These are phyloP conservation scores for Pterocles burchelli DNA, from an alignment of 2,113 vertebrate species.

Conservation along the genomic window DNA sequence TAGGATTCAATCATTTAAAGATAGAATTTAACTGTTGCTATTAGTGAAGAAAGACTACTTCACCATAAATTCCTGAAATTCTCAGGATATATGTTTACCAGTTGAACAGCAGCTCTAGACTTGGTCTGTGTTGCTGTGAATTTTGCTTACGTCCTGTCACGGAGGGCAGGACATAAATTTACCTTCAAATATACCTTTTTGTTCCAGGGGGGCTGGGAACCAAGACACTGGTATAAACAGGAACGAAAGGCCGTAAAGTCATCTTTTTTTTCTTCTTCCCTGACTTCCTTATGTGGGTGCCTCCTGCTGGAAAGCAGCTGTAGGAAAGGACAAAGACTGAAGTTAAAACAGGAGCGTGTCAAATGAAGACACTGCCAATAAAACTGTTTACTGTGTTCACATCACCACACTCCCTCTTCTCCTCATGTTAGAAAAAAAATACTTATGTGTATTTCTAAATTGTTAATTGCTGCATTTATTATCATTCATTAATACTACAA, in stretches of 20 bases:
- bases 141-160: neutral
- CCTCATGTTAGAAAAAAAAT: neutral
- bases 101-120: neutral
- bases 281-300: neutral
- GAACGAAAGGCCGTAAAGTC: slow-evolving; percentile 67
- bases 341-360: neutral
- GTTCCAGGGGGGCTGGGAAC: slow-evolving; percentile 34
- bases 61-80: neutral
- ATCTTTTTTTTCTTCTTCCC: neutral
- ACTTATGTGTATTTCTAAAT: neutral
- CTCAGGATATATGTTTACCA: neutral
- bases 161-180: neutral
- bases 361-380: neutral
- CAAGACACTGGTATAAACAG: slow-evolving; percentile 69
- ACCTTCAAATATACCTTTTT: slow-evolving; percentile 60
- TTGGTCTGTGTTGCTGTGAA: neutral
- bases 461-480: neutral
- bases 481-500: neutral
- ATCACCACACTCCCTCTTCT: neutral
- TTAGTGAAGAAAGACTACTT: neutral
- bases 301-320: slow-evolving; percentile 47
- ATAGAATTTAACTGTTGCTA: neutral
- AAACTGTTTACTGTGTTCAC: neutral
- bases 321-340: neutral
- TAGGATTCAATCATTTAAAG: neutral